Evolutionary conservation across 2,888 invertebrate species (phyloP).

Genomic region (Ametastegia equiseti): DNA sequence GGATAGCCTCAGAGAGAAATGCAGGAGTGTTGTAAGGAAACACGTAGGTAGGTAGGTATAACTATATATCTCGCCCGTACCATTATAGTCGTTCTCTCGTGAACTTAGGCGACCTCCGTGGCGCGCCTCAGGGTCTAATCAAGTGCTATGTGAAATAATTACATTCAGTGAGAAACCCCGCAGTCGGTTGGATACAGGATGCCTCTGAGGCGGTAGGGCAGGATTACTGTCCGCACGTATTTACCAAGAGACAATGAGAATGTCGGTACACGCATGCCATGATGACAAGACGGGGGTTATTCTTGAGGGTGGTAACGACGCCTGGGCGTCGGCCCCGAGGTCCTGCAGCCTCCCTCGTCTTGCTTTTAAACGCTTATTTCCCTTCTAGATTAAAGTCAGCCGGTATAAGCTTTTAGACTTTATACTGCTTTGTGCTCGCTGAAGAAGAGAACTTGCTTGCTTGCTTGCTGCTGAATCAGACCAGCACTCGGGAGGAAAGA

Average conservation of each 20-base stretch:
- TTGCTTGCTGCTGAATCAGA: background rate
- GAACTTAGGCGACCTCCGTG: slow-evolving; percentile 22
- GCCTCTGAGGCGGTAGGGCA: slow-evolving; percentile 31
- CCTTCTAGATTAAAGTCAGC: background rate
- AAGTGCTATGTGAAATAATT: slow-evolving; percentile 62
- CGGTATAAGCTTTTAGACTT: background rate
- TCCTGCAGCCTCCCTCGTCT: background rate
- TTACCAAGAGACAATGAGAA: slow-evolving; percentile 8
- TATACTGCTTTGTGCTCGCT: background rate
- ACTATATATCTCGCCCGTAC: background rate
- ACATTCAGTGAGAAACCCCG: slow-evolving; percentile 51
- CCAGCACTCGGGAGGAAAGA: background rate
- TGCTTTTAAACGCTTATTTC: slow-evolving; percentile 1
- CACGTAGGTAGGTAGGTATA: too few species aligned
- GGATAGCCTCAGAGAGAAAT: too few species aligned
- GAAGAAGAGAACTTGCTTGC: background rate
- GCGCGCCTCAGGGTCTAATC: slow-evolving; percentile 55
- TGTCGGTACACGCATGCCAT: slow-evolving; percentile 8
- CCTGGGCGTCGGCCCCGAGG: background rate
- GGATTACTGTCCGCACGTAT: slow-evolving; percentile 29
- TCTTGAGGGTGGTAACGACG: background rate
- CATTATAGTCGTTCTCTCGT: slow-evolving; percentile 27
- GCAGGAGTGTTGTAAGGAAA: too few species aligned
- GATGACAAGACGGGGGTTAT: background rate
- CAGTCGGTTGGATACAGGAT: slow-evolving; percentile 10